Evolutionary conservation across 2,797 vertebrate species (phyloP).

Genomic region (Propithecus deckenii): DNA sequence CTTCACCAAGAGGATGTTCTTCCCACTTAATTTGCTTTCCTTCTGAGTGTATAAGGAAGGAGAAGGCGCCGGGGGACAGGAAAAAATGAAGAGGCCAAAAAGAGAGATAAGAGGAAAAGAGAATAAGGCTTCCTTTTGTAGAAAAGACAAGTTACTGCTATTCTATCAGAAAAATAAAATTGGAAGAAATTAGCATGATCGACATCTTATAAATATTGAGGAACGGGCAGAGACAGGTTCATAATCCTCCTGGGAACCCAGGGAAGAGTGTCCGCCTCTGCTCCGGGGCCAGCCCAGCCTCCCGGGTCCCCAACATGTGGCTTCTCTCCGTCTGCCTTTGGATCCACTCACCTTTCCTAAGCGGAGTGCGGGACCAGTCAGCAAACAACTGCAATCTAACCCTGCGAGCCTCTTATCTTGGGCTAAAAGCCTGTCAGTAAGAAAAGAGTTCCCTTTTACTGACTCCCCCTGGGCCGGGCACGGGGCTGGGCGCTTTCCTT

Average conservation of each 20-base stretch:
- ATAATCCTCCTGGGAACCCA: neutral
- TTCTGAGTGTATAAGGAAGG: neutral
- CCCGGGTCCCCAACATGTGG: neutral
- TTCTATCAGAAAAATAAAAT: neutral
- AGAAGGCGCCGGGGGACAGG: neutral
- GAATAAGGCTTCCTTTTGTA: neutral
- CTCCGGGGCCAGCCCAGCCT: neutral
- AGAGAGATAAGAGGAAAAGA: neutral
- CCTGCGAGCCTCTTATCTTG: neutral
- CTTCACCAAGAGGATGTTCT: neutral
- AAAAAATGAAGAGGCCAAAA: neutral
- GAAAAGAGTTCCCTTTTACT: neutral
- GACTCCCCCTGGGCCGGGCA: neutral
- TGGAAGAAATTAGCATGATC: neutral
- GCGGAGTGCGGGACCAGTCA: neutral
- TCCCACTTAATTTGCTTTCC: neutral
- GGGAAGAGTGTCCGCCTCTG: neutral
- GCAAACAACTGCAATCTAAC: neutral
- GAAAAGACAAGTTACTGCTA: neutral
- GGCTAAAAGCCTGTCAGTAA: neutral
- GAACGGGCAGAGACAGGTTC: neutral
- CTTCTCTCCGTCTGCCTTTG: neutral
- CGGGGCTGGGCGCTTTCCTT: accelerated
- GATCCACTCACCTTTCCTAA: neutral
- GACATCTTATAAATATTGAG: neutral